Evolutionary conservation across 2,888 invertebrate species (phyloP), one percentile per base, ranked within the genome.

Genomic region (Drosophila nr. medialis): DNA sequence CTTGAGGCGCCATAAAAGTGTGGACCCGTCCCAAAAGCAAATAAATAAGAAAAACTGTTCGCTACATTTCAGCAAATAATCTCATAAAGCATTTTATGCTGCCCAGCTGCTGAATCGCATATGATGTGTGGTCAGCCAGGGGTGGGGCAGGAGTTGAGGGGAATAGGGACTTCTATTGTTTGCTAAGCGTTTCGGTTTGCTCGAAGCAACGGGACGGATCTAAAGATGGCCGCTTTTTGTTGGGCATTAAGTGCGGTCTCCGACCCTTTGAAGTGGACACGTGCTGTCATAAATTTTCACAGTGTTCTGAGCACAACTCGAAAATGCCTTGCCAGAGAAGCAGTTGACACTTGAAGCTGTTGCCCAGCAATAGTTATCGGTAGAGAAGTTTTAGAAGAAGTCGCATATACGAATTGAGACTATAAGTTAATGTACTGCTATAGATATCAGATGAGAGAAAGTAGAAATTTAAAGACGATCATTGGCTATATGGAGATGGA

Each of bases 11-110:
- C 70, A 83, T 83, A 77, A 83, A 76, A 72, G 73, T 67, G 70
- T 67, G 63, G 42, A 40, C 72, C 65, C 56, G 40, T 64, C 64
- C 78, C 73, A 71, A 70, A 81, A 74, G 79, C 90, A 87, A 84
- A 90, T 90, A 86, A 90, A 86, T 86, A 86, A 86, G 77, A 73
- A 72, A 69, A 81, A 72, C 66, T 80, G 64, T 80, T 86, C 83
- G 89, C 87, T 73, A 89, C 85, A 90, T 89, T 85, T 85, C 79
- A 79, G 90, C 90, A 86, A 86, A 90, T 86, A 86, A 86, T 90
- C 86, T 88, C 90, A 86, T 90, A 90, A 89, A 86, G 88, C 90
- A 87, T 81, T 88, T 89, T 72, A 80, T 80, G 76, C 74, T 69
- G 84, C 69, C 83, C 88, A 82, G 76, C 83, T 83, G 83, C 81